Evolutionary conservation across 2,888 invertebrate genomes (phyloP).

Genomic region (Ochropacha duplaris): DNA sequence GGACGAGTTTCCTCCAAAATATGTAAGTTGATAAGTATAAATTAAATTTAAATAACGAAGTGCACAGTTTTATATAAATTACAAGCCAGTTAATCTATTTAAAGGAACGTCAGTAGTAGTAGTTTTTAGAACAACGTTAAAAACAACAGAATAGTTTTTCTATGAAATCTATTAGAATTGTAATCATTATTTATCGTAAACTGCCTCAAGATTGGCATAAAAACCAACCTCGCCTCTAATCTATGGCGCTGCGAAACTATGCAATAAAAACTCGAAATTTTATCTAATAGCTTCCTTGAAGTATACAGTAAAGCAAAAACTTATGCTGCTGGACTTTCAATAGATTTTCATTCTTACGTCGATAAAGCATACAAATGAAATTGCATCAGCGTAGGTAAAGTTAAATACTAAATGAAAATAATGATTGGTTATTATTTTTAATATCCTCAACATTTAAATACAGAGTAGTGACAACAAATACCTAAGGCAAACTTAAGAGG

Average conservation of each 20-base stretch:
- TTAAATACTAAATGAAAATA: neutral
- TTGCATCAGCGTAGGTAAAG: slow-evolving; percentile 4
- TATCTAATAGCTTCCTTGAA: slow-evolving; percentile 47
- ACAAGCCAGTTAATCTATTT: neutral
- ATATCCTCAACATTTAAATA: neutral
- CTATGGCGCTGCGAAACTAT: slow-evolving; percentile 40
- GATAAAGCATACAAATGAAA: slow-evolving; percentile 9
- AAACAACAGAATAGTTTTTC: neutral
- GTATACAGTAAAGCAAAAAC: slow-evolving; percentile 23
- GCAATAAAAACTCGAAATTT: slow-evolving; percentile 43
- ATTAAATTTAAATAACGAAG: neutral
- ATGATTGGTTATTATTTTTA: neutral
- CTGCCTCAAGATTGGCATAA: slow-evolving; percentile 40
- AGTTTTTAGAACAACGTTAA: too few species aligned
- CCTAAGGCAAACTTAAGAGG: neutral
- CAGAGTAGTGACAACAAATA: neutral
- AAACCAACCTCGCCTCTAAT: slow-evolving; percentile 51
- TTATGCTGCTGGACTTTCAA: slow-evolving; percentile 10
- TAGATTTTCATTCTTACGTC: slow-evolving; percentile 6
- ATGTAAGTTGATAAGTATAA: neutral
- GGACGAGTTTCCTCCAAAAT: neutral
- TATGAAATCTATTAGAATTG: slow-evolving; percentile 47
- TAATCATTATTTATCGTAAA: slow-evolving; percentile 45
- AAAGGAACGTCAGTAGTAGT: too few species aligned
- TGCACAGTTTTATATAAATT: neutral